Evolutionary conservation across 2,888 invertebrate species (phyloP).

Genomic region (Tenthredo mesomela): DNA sequence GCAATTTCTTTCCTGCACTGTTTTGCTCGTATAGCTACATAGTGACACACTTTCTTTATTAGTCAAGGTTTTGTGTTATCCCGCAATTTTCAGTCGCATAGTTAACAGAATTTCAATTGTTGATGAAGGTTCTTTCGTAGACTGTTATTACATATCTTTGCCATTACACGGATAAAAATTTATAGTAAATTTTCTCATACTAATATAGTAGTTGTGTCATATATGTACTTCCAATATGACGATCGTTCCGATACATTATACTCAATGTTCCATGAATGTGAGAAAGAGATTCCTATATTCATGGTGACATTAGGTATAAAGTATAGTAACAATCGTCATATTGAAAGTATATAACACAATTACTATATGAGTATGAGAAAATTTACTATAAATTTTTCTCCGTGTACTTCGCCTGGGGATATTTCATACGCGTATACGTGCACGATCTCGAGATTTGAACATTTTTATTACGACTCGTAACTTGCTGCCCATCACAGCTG

Average conservation of each 20-base stretch:
- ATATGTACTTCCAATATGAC: too few species aligned
- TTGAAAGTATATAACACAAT: too few species aligned
- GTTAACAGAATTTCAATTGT: neutral
- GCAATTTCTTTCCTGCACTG: neutral
- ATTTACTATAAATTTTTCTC: too few species aligned
- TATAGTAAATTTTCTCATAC: too few species aligned
- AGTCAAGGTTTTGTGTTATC: neutral
- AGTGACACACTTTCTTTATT: conserved; percentile 23
- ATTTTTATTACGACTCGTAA: neutral
- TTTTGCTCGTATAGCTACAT: neutral
- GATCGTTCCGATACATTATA: too few species aligned
- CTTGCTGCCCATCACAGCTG: neutral
- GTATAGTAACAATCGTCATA: too few species aligned
- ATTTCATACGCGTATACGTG: neutral
- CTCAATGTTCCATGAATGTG: too few species aligned
- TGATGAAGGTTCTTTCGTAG: neutral
- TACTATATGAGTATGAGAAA: too few species aligned
- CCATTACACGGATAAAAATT: too few species aligned
- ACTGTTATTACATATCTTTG: neutral
- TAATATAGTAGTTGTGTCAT: too few species aligned
- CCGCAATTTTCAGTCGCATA: neutral
- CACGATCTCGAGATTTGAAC: neutral
- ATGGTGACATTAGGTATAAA: too few species aligned
- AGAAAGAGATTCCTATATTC: too few species aligned
- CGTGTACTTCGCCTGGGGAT: neutral